Evolutionary conservation across 2,888 invertebrate genomes (phyloP).

Genomic region (Nomada fucata): DNA sequence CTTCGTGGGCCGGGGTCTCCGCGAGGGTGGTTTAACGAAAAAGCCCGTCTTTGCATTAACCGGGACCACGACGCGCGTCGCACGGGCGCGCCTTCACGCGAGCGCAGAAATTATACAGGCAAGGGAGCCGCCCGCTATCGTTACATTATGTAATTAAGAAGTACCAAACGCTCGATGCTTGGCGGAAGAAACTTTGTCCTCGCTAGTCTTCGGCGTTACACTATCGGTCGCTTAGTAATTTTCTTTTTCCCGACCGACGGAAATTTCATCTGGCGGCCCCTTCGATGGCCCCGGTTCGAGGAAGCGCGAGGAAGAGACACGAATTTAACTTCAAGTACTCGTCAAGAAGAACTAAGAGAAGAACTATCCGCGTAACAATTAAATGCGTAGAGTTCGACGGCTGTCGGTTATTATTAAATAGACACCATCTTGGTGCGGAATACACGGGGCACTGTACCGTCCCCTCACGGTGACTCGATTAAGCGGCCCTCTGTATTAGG

Average conservation of each 20-base stretch:
- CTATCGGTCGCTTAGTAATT: conserved; percentile 30
- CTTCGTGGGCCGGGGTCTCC: background rate
- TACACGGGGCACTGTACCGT: too few relatives aligned
- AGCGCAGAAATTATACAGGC: background rate
- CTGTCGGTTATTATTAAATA: too few relatives aligned
- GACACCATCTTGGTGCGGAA: too few relatives aligned
- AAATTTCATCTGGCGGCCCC: conserved; percentile 24
- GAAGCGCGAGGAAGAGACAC: background rate
- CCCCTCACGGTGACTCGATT: too few relatives aligned
- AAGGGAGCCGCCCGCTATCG: conserved; percentile 1
- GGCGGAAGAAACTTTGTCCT: conserved; percentile 35
- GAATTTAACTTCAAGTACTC: background rate
- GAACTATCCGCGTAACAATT: too few relatives aligned
- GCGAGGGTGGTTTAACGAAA: background rate
- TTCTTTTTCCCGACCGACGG: background rate
- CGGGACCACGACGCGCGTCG: conserved; percentile 18
- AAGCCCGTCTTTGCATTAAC: conserved; percentile 46
- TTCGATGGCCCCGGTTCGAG: conserved; percentile 12
- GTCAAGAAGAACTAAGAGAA: background rate
- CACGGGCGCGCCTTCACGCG: background rate
- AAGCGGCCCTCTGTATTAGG: too few relatives aligned
- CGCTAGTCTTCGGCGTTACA: background rate
- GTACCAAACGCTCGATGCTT: conserved; percentile 25
- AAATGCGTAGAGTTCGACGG: too few relatives aligned
- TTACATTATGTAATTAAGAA: conserved; percentile 58